phyloP scores from a whole-genome alignment of 2,888 invertebrate species.

The Laspeyria flexula region DNA sequence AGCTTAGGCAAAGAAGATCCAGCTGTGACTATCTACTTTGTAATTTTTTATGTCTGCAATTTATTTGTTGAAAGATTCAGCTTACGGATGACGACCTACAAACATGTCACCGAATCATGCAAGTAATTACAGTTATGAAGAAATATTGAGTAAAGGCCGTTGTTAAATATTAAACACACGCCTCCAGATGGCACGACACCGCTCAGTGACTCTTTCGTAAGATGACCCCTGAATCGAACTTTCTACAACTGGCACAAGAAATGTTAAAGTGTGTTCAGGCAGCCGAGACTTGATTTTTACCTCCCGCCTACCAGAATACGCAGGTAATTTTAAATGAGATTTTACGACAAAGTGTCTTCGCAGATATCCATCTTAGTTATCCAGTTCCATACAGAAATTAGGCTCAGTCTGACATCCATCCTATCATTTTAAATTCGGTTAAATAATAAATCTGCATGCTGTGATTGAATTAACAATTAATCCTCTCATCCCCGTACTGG shows the following conservation, averaged over 20 bases:
- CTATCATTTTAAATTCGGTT: conserved; percentile 62
- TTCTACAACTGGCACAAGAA: conserved; percentile 71
- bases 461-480: conserved; percentile 79
- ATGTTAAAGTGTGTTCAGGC: conserved; percentile 57
- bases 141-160: conserved; percentile 32
- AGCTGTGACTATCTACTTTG: conserved; percentile 65
- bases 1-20: conserved; percentile 60
- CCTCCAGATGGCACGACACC: conserved; percentile 57
- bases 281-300: conserved; percentile 45
- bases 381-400: conserved; percentile 55
- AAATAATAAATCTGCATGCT: conserved; percentile 69
- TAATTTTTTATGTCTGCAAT: conserved; percentile 58
- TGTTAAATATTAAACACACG: conserved; percentile 46
- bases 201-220: conserved; percentile 68
- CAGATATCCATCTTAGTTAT: conserved; percentile 46
- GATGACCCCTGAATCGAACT: conserved; percentile 71
- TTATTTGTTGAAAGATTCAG: conserved; percentile 56
- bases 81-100: conserved; percentile 38
- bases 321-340: conserved; percentile 9
- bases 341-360: conserved; percentile 6
- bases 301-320: conserved; percentile 16
- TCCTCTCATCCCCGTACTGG: conserved; percentile 61
- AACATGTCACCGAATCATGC: conserved; percentile 26
- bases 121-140: conserved; percentile 33
- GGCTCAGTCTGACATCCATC: conserved; percentile 53